Base-by-base conservation (phyloP, 1,140 invertebrate genomes). In the Macrotrachela quadricornifera region DNA sequence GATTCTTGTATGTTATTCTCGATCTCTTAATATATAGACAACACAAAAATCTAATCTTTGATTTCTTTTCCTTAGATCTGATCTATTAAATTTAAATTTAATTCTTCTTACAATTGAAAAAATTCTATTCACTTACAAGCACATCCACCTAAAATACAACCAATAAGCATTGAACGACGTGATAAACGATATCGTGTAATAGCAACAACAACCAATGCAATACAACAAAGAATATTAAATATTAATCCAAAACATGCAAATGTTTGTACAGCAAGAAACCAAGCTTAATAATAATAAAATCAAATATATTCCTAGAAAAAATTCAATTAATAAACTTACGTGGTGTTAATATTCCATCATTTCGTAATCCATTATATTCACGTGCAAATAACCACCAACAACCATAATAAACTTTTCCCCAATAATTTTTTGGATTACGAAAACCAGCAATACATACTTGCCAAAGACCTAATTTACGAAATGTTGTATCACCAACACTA, bases 361-460 rank as follows among this genome's bases (percentile, higher is more conserved):
- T 17, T 36, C 53, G 30, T 2, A 54, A 38, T 13, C 44, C 39
- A 11, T 54, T 46, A 45, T 53, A 56, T 47, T 59, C 58, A 17
- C 51, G 54, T 11, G 58, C 58, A 17, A 59, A 50, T 37, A 59
- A 57, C 58, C 58, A 59, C 58, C 58, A 59, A 51, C 58, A 59
- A 2, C 58, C 58, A 36, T 58, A 50, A 45, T 58, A 56, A 10
- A 57, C 50, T 50, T 59, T 59, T 41, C 51, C 49, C 41, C 37
- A 40, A 4, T 54, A 49, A 51, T 59, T 54, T 30, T 50, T 50
- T 10, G 56, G 50, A 46, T 58, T 43, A 17, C 56, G 30, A 17
- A 58, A 49, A 11, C 58, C 58, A 46, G 54, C 54, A 16, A 59
- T 55, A 53, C 58, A 59, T 12, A 57, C 56, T 48, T 59, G 55